Base-by-base conservation (phyloP, 2,797 vertebrate genomes). In the Tiaroga cobitis region DNA sequence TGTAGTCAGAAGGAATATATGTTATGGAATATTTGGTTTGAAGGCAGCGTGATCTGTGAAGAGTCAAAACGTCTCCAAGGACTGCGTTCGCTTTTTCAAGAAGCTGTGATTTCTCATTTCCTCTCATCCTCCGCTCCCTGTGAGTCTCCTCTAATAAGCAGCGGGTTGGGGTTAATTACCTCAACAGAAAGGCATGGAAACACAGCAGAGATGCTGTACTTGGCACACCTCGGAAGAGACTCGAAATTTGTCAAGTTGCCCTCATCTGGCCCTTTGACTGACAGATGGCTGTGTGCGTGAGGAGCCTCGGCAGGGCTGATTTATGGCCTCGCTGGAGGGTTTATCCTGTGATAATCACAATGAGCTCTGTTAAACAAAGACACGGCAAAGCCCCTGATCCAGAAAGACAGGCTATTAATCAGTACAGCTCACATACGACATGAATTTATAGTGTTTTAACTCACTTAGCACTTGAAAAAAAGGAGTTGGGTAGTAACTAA, bases 141-240 rank as follows among this genome's bases (percentile, higher is more conserved):
- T n/a, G 49, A 68, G 77, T 83, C 54, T 80, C 77, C 76, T 83
- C 59, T 87, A 87, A 83, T 86, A 86, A 82, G 78, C 88, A 84
- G 84, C n/a, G 81, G 85, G 87, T 82, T 56, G 84, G 79, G 76
- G 70, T 88, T 92, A 83, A 81, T 93, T 91, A 92, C 81, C 69
- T 84, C 87, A 81, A 82, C 87, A 90, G 89, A 61, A 63, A 81
- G 80, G 83, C 85, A 81, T 74, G 61, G 82, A 70, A 81, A 74
- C 51, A 39, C 7, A 54, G 39, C 67, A 34, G 69, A 84, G 80
- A 7, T 41, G 69, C 46, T 81, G 81, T 68, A 49, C 49, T 80
- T 59, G 5, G 56, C 15, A 32, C 34, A 56, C 69, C 46, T 85
- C 68, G 6, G 46, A 75, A 89, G 59, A 85, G 70, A 56, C 51